Evolutionary conservation across 2,113 vertebrate genomes (phyloP), one percentile per base, ranked within the genome.

Genomic region (Cairina moschata): DNA sequence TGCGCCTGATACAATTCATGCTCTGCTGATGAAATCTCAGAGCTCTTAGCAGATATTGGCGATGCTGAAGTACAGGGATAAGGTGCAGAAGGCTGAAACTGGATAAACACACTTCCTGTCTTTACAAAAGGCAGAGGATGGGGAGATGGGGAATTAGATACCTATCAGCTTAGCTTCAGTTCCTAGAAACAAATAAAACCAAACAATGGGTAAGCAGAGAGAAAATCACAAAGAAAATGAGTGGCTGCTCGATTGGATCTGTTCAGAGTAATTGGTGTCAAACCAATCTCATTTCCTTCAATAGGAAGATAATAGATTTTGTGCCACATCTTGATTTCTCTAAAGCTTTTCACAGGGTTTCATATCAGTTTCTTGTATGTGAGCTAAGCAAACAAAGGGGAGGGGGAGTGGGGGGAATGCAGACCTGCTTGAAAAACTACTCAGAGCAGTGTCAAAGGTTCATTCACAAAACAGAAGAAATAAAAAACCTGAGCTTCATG

Each of bases 231-330:
- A 76, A 36, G 68, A 73, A 95, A 93, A 89, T 59, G 68, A 56
- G 31, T 21, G 55, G 12, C 66, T 89, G 54, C 68, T 55, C 1
- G 3, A 55, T 6, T 77, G 38, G 38, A 81, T 80, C 77, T 77
- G 59, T 63, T 89, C 58, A 68, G 68, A 91, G 73, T 68, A 96
- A 96, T 56, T 93, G 77, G n/a, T 91, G 77, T 77, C 93, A 89
- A 93, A 93, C 63, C 77, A 91, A 77, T 84, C 54, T 83, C 0
- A 0, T 81, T 90, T 86, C 50, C 77, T 91, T 93, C 59, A 73
- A 46, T 13, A 80, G 42, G 55, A 65, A 63, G 36, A 73, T 54
- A 80, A 95, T 65, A 86, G 73, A 95, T 83, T 91, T 91, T 89
- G 77, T 87, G 82, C 83, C 77, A 65, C 48, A 55, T 83, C 59